Conservation (phyloP, 1,140 invertebrate species). For the Cyphomyrmex costatus region DNA sequence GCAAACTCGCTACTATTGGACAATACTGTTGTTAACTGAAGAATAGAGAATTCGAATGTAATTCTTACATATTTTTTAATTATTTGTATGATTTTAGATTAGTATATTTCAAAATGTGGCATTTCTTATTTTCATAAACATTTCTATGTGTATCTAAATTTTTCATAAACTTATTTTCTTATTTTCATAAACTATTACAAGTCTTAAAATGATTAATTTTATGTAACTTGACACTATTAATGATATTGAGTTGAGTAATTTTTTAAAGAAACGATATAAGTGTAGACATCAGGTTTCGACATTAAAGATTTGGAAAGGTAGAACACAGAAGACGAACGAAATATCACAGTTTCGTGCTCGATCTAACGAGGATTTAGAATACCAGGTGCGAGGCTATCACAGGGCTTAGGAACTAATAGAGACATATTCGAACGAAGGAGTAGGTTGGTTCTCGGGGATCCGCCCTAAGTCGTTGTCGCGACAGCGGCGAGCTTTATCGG, state of each 20-base stretch:
- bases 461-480: constrained; percentile 46
- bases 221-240: neutral
- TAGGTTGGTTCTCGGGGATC: constrained; percentile 64
- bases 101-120: neutral
- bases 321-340: neutral
- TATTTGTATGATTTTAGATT: neutral
- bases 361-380: constrained; percentile 69
- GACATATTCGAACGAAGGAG: constrained; percentile 66
- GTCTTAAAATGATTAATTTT: neutral
- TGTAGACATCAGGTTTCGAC: neutral
- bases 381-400: constrained; percentile 64
- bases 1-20: constrained; percentile 17
- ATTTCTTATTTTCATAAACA: neutral
- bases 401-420: constrained; percentile 71
- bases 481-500: constrained; percentile 38
- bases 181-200: neutral
- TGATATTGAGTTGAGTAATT: no score
- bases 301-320: constrained; percentile 3
- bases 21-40: constrained; percentile 3
- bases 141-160: neutral
- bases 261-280: neutral
- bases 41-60: neutral
- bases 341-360: neutral
- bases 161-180: neutral
- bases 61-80: neutral